A percentile compares a stretch with the other conserved stretches of the same genome.
Evolutionary conservation across 2,888 invertebrate species (phyloP).

Genomic region (Endomychus coccineus): DNA sequence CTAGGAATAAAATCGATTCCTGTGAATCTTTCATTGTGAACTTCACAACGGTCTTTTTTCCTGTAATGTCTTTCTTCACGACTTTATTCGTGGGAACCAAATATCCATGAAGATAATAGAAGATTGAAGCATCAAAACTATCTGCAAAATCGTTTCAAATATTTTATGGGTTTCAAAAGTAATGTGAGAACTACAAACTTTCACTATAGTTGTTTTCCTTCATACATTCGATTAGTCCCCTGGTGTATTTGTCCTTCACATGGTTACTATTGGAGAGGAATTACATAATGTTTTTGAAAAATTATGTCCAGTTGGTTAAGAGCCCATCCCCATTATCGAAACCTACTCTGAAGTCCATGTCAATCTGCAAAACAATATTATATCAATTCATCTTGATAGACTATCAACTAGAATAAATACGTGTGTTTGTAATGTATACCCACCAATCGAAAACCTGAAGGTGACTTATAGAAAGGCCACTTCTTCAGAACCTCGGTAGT

Average conservation of each 20-base stretch:
- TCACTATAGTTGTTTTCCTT: too few relatives aligned
- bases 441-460: conserved; percentile 2
- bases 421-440: too few relatives aligned
- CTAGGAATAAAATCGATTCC: neutral
- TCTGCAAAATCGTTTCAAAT: neutral
- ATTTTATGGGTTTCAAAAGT: too few relatives aligned
- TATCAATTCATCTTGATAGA: too few relatives aligned
- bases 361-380: conserved; percentile 1
- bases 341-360: neutral
- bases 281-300: neutral
- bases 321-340: neutral
- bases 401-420: too few relatives aligned
- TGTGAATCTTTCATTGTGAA: conserved; percentile 2
- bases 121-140: conserved; percentile 1
- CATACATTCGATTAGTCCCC: too few relatives aligned
- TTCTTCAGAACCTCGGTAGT: neutral
- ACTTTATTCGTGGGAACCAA: neutral
- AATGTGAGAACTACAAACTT: too few relatives aligned
- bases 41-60: neutral
- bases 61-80: neutral
- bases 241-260: too few relatives aligned
- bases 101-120: neutral
- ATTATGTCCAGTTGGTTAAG: neutral
- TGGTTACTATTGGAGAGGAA: neutral
- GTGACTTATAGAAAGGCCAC: neutral